A percentile compares a stretch with the other conserved stretches of the same genome.
Evolutionary conservation across 2,797 vertebrate species (phyloP).

Genomic region (Chloroceryle amazona): DNA sequence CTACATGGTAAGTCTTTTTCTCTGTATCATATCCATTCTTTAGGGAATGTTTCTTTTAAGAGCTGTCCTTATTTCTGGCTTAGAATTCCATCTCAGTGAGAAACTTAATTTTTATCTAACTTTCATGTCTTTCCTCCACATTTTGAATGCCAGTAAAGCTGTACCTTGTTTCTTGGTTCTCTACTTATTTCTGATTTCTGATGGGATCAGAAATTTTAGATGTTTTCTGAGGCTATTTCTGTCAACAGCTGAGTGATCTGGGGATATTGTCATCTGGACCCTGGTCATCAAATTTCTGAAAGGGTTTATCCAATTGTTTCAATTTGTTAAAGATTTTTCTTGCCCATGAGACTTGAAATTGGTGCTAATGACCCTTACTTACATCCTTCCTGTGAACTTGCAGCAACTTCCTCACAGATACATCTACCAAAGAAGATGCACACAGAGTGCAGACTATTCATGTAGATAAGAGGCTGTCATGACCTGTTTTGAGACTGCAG

Average conservation of each 20-base stretch:
- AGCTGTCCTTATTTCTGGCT: neutral
- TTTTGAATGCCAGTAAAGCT: neutral
- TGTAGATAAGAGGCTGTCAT: neutral
- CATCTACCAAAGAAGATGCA: no score
- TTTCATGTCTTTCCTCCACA: neutral
- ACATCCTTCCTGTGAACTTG: no score
- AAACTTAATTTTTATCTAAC: neutral
- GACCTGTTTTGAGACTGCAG: neutral
- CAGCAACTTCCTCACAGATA: no score
- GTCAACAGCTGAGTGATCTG: neutral
- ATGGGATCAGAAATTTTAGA: neutral
- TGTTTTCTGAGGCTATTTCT: neutral
- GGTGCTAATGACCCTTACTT: no score
- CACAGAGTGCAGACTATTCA: neutral
- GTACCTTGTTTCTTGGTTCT: neutral
- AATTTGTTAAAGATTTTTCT: no score
- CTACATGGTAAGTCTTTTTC: neutral
- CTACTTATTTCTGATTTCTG: conserved; percentile 2
- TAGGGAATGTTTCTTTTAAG: neutral
- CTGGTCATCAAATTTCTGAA: no score
- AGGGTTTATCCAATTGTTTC: no score
- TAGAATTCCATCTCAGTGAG: neutral
- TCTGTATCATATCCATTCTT: neutral
- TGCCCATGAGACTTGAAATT: no score
- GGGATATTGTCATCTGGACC: neutral